These are phyloP conservation scores for Misgurnus mizolepis DNA, from an alignment of 2,113 vertebrate genomes.

Conservation along the genomic window DNA sequence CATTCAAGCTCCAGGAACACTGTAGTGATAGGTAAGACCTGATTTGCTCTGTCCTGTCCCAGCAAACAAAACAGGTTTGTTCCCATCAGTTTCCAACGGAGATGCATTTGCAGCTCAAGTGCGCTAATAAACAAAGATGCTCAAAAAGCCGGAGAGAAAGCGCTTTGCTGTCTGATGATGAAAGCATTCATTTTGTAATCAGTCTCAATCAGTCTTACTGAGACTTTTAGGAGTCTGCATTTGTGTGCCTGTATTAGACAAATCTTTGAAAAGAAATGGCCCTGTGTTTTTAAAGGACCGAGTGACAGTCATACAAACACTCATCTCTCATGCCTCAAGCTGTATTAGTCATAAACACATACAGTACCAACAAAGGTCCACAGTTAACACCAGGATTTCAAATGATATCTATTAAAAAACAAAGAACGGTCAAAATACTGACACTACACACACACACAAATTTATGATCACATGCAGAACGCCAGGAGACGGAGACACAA, in stretches of 20 bases:
- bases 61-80: background rate
- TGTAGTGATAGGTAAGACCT: background rate
- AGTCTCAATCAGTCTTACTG: constrained; percentile 31
- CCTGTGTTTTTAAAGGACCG: constrained; percentile 44
- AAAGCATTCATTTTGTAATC: constrained; percentile 43
- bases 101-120: background rate
- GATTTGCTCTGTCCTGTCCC: background rate
- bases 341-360: constrained; percentile 62
- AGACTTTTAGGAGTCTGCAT: constrained; percentile 44
- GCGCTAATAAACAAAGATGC: constrained; percentile 27
- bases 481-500: constrained; percentile 35
- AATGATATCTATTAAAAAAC: constrained; percentile 67
- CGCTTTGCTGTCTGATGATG: constrained; percentile 10
- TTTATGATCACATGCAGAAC: constrained; percentile 40
- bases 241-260: constrained; percentile 8
- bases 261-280: constrained; percentile 30
- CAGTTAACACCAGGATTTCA: constrained; percentile 71
- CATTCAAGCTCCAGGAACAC: too few species aligned
- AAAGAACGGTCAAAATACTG: constrained; percentile 21
- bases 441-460: constrained; percentile 45
- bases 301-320: constrained; percentile 54
- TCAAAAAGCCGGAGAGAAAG: background rate
- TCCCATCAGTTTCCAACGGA: background rate
- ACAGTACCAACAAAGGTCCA: constrained; percentile 62
- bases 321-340: constrained; percentile 58